Evolutionary conservation across 2,797 vertebrate genomes (phyloP).

Genomic region (Muscicapa striata): DNA sequence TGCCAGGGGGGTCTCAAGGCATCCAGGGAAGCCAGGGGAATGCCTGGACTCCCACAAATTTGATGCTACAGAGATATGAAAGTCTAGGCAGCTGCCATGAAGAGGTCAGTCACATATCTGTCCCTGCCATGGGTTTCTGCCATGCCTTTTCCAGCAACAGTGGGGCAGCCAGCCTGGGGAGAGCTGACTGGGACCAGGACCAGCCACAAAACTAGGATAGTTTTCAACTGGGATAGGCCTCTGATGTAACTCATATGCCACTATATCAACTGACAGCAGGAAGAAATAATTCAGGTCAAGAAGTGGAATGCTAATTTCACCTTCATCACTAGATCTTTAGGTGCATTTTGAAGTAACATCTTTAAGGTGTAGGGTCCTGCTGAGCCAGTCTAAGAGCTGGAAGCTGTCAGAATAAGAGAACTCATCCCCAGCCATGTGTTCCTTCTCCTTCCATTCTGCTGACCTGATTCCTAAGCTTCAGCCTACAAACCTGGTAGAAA

Average conservation of each 20-base stretch:
- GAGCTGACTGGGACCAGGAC: background rate
- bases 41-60: no score
- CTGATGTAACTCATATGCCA: background rate
- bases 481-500: background rate
- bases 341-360: background rate
- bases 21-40: no score
- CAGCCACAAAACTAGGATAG: background rate
- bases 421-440: accelerated
- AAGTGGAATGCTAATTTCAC: background rate
- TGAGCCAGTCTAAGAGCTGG: background rate
- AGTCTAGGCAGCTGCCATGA: background rate
- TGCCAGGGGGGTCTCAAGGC: no score
- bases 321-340: background rate
- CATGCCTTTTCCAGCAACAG: background rate
- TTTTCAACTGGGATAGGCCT: background rate
- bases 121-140: background rate
- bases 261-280: background rate
- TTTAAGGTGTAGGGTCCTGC: background rate
- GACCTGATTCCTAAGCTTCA: background rate
- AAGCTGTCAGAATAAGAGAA: background rate
- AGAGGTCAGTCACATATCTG: background rate
- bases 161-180: background rate
- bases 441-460: background rate
- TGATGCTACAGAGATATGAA: background rate
- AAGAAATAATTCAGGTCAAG: background rate